Evolutionary conservation across 2,113 vertebrate species (phyloP), one percentile per base, ranked within the genome.

Genomic region (Caracal caracal): DNA sequence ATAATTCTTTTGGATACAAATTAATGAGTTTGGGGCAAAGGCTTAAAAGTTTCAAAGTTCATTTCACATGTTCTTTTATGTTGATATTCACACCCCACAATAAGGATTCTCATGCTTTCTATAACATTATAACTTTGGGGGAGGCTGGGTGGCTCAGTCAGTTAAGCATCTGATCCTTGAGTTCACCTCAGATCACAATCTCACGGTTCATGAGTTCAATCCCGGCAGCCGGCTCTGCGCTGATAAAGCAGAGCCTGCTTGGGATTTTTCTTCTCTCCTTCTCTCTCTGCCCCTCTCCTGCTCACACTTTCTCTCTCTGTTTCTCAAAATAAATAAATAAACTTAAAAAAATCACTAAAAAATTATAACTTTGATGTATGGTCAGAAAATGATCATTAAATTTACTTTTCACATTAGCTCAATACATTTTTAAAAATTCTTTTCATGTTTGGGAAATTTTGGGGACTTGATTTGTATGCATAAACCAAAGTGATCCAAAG

Each of bases 31-130:
- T 84, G 35, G 30, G 56, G 8, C 19, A 93, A 84, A 83, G 22
- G 0, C 26, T 88, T 63, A 10, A 73, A 80, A 76, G 15, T 90
- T 83, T 84, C 63, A 83, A 94, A 68, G 26, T 79, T 83, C 59
- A 90, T 66, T 90, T 84, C 37, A 70, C 96, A 51, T 71, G 3
- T 65, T 75, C 56, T 75, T 92, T 94, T 75, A 70, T n/a, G 24
- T 22, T 81, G 13, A 33, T 56, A 84, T 90, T 84, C 68, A 61
- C 5, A 70, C 53, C 4, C 19, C n/a, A 80, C 73, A 87, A 61
- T 82, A 51, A 47, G 73, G 26, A 84, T 70, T 75, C 53, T 78
- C 28, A 61, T 85, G n/a, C 7, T 82, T 93, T 73, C 51, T 65
- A 17, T 51, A 63, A 83, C 10, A 47, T 7, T 26, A 40, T 82